Evolutionary conservation across 64 coral and sea anemone genomes (phyloP), one percentile per base, ranked within the genome.

Genomic region (Stylophora pistillata): DNA sequence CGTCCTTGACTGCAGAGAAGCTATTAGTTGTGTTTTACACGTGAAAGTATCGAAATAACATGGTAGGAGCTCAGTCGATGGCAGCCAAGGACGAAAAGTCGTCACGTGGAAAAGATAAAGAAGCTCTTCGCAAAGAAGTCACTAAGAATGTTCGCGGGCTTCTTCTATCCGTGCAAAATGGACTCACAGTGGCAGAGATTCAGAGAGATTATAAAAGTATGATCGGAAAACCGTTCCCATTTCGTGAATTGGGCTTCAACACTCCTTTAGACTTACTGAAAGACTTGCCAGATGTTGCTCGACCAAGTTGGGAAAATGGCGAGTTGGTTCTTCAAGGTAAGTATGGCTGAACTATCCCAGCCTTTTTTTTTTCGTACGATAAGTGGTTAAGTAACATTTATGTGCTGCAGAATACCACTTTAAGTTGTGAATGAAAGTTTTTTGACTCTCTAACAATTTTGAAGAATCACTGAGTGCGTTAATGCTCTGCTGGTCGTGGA

Each of bases 211-310:
- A 98, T 88, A 85, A 91, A 21, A 86, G 23, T 28, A 92, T 94
- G 77, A 89, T 98, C 27, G 90, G 90, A 10, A 98, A 92, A 77
- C 96, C 92, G 27, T 86, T 98, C 55, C 96, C 96, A 1, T 98
- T 81, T 85, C 72, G 89, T 65, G 93, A 95, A 70, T 28, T 98
- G 66, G 90, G 93, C 7, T 95, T 87, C 31, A 92, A 86, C 33
- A 89, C 63, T 10, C 84, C 96, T 53, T 15, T 98, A 20, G 96
- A 98, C 17, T 61, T 98, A 21, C 87, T 98, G 52, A 94, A 98
- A 78, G 93, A 91, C 32, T 88, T 98, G 74, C 92, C 96, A 29
- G 90, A 98, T 72, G 96, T 98, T 31, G 86, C 88, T 29, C 62
- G 71, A 17, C 89, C 96, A 34, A 94, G 86, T 0, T 89, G 90